Evolutionary conservation across 2,113 vertebrate genomes (phyloP), one percentile per base, ranked within the genome.

Genomic region (Paralichthys olivaceus): DNA sequence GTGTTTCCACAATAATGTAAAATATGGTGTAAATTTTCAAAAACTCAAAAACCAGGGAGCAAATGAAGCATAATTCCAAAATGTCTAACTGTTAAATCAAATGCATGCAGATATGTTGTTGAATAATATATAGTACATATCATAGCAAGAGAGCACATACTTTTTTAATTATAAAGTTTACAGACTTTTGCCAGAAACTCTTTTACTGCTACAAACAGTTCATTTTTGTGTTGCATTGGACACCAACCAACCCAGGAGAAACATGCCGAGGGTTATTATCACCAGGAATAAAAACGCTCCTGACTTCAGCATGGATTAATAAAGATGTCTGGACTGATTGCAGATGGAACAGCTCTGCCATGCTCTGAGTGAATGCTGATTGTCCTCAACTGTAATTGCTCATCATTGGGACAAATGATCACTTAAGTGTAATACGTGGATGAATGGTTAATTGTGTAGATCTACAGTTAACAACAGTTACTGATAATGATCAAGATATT

Each of bases 401-500:
- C n/a, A 54, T 45, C 59, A 83, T 55, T 74, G 72, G 68, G 47
- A 58, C 25, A 75, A 74, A 81, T 56, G 14, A 66, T 72, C 17
- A 54, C 69, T 75, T 68, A 63, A 58, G 25, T 72, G 71, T 77
- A 1, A 76, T 76, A 68, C 43, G 49, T 71, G 34, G 66, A 37
- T 67, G 51, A 57, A 49, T 49, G 25, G 49, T 63, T 55, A 54
- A 73, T 65, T 73, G 37, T 43, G 13, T 63, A 65, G 40, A 37
- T 74, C 37, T 57, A 32, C 8, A 79, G 17, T 74, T 53, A 79
- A 37, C 26, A 66, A 23, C 55, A 37, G 26, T 55, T 79, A 61
- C 45, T 49, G 45, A 25, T 74, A 64, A 79, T 80, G 58, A 64
- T 66, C 32, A 75, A 57, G 51, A 29, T 77, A 34, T 56, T 76